Evolutionary conservation across 2,113 vertebrate genomes (phyloP).

Genomic region (Myrmophylax atrothorax): DNA sequence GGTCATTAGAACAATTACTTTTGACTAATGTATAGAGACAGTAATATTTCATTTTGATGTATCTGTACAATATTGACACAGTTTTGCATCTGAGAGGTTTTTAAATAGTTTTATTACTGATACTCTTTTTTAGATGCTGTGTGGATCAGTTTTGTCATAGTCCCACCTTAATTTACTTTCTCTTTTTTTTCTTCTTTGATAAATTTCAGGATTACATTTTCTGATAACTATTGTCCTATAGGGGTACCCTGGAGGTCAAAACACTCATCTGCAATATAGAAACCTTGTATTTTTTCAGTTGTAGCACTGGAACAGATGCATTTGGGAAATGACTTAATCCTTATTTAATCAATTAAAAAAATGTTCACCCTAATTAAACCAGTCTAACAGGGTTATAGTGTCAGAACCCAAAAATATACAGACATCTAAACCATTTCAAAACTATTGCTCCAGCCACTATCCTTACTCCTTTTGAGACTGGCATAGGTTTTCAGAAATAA

Average conservation of each 20-base stretch:
- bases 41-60: neutral
- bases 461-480: neutral
- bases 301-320: neutral
- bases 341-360: neutral
- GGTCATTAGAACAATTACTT: neutral
- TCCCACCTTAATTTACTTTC: neutral
- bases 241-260: neutral
- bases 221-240: neutral
- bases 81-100: neutral
- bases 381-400: neutral
- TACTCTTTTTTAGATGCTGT: neutral
- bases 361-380: neutral
- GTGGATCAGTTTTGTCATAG: neutral
- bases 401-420: neutral
- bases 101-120: neutral
- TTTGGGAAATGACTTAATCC: neutral
- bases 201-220: neutral
- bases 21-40: neutral
- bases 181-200: neutral
- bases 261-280: neutral
- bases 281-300: neutral
- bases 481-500: neutral
- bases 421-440: neutral
- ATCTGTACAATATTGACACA: neutral
- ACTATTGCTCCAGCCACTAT: neutral